Evolutionary conservation across 2,888 invertebrate genomes (phyloP), one percentile per base, ranked within the genome.

Genomic region (Drosophila cracens): DNA sequence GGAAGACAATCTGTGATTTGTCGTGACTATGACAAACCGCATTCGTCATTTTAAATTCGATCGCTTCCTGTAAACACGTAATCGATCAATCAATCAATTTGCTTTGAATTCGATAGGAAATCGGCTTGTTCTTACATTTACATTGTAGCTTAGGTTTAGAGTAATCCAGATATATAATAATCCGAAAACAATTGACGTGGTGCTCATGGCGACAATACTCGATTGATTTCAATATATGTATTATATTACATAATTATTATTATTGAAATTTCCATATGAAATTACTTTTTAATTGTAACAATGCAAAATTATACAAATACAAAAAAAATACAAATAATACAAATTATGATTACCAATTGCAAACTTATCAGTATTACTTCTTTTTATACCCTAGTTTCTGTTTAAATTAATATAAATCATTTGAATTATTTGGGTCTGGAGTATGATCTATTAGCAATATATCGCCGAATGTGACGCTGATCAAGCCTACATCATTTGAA

Each of bases 1-100:
- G 6, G 0, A 64, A 13, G 3, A 4, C 7, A 8, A 67, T 0
- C 43, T 6, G 56, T 0, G 79, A 48, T 13, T 48, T 29, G 6
- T 76, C 65, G 3, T 0, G 59, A 11, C 1, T 36, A 0, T 54
- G 21, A n/a, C 71, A 74, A 13, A 48, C 36, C 0, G 16, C 27
- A 52, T 76, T 76, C 6, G 66, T 71, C 4, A 74, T 46, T 18
- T 74, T 74, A 0, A 75, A 69, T 11, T n/a, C 13, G 18, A 21
- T 16, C 1, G 46, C 46, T 1, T 46, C 46, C 46, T 46, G 13
- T 7, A 46, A 46, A 46, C 4, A 13, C 1, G 13, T 46, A 21
- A 13, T 21, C 7, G 4, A 46, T 31, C 31, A 31, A 21, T 21
- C 3, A 3, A 3, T 31, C 0, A 16, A 21, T 21, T 46, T 7